Evolutionary conservation across 1,140 invertebrate species (phyloP), one percentile per base, ranked within the genome.

Genomic region (Watersipora subatra): DNA sequence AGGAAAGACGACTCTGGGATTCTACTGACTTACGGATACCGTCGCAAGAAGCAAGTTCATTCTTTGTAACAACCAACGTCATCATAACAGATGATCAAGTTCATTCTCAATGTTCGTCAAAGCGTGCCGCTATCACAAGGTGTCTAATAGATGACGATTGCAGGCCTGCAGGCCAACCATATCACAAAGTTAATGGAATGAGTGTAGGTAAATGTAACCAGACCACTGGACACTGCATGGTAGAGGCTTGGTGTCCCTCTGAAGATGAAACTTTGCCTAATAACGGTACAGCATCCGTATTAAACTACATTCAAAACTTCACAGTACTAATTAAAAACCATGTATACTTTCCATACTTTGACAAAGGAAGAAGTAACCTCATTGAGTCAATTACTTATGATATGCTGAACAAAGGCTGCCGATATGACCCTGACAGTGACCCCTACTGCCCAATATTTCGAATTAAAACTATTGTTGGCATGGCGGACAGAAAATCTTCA

Each of bases 51-150:
- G 82, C 83, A 70, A 78, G 76, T 67, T 83, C 83, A 17, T 83
- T 84, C 66, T 85, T 85, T 75, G 79, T 85, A 28, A 82, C 76
- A 63, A 85, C 84, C 25, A 84, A 84, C 73, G 70, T 82, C 12
- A 74, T 84, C 20, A 78, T 84, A 20, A 84, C 83, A n/a, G 73
- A 75, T 26, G 76, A 79, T 58, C 83, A 84, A 69, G 75, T 71
- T 20, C 76, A 77, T 63, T 70, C 69, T 24, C 64, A 57, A 2
- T 84, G 83, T 77, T 66, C 73, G 59, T 82, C 84, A 73, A 83
- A 83, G 71, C 7, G n/a, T 12, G 34, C 7, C 7, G 7, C 34
- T 46, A n/a, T n/a, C n/a, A n/a, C n/a, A n/a, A n/a, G n/a, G n/a
- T 46, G 34, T 46, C 7, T 12, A 46, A 46, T 46, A 46, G 34